Conservation (phyloP, 2,888 invertebrate genomes). For the Coenonympha glycerion region DNA sequence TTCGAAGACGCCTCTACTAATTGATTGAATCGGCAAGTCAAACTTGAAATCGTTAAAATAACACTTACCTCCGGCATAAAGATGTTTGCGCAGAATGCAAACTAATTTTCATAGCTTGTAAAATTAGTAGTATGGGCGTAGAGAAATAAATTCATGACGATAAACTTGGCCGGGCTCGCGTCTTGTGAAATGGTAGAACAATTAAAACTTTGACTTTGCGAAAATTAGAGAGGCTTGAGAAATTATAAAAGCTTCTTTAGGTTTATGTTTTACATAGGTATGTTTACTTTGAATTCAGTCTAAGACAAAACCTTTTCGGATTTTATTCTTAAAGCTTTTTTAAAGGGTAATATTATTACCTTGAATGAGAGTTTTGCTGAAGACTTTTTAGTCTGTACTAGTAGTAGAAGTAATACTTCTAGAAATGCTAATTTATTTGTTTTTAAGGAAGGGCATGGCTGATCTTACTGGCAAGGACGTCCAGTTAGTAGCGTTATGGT, state of each 20-base stretch:
- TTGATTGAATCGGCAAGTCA: not conserved
- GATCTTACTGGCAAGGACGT: no score
- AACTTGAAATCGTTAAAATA: conserved; percentile 1
- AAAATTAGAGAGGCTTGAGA: conserved; percentile 26
- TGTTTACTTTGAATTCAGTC: no score
- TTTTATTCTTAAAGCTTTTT: no score
- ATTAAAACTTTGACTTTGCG: conserved; percentile 42
- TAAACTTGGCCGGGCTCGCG: conserved; percentile 34
- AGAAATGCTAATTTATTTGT: no score
- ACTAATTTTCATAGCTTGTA: conserved; percentile 19
- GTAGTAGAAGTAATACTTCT: no score
- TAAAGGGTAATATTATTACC: no score
- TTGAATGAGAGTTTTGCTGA: no score
- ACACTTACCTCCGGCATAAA: not conserved
- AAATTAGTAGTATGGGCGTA: conserved; percentile 13
- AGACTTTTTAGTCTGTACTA: no score
- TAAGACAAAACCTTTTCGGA: no score
- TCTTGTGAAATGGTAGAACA: conserved; percentile 48
- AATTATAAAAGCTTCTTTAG: conserved; percentile 39
- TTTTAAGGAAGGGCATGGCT: no score
- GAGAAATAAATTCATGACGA: conserved; percentile 31
- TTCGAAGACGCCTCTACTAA: not conserved
- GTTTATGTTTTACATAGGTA: no score
- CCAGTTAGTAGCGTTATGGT: no score
- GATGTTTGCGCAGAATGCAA: conserved; percentile 7